Conservation (phyloP, 2,113 vertebrate species). For the Chloropsis hardwickii region DNA sequence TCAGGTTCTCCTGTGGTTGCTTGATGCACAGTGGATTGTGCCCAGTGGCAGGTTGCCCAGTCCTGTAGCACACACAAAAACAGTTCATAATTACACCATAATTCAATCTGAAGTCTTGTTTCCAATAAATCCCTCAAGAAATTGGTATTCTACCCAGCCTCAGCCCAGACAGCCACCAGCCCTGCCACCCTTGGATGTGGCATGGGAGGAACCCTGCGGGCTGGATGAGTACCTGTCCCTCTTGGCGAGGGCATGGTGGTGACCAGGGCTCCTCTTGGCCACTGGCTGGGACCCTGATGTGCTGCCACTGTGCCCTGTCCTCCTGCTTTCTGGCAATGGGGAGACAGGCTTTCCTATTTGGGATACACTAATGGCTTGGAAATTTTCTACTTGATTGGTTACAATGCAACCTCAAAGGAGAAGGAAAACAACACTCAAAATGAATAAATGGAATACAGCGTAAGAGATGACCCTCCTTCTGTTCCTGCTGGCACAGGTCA, state of each 20-base stretch:
- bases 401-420: neutral
- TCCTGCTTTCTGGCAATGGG: neutral
- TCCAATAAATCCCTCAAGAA: constrained; percentile 67
- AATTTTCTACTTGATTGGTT: neutral
- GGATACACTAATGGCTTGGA: neutral
- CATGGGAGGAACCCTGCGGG: neutral
- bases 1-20: neutral
- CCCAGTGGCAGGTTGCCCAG: constrained; percentile 68
- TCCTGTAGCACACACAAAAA: constrained; percentile 37
- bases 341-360: constrained; percentile 28
- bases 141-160: constrained; percentile 48
- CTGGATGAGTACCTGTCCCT: neutral
- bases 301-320: constrained; percentile 20
- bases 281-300: neutral
- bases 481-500: neutral
- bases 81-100: constrained; percentile 76
- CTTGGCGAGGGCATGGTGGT: neutral
- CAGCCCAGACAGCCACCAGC: neutral
- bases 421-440: neutral
- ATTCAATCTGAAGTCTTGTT: constrained; percentile 73
- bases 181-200: neutral
- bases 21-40: constrained; percentile 37
- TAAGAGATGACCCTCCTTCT: neutral
- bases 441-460: neutral
- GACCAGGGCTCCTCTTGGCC: neutral